Evolutionary conservation across 2,888 invertebrate genomes (phyloP).

Genomic region (Dorcus hopei): DNA sequence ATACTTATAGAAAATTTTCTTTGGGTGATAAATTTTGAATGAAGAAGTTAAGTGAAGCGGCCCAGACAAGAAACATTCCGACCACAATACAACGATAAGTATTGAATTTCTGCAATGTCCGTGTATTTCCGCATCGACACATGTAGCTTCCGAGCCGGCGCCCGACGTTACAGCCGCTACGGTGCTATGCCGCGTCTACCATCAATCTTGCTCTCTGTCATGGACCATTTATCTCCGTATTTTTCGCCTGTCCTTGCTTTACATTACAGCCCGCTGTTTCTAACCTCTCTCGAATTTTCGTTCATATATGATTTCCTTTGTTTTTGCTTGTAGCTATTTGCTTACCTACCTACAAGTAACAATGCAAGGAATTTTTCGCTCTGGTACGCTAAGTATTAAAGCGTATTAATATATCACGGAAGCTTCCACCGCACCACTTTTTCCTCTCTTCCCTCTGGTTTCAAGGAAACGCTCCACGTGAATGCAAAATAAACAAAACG

Average conservation of each 20-base stretch:
- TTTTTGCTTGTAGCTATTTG: slow-evolving; percentile 15
- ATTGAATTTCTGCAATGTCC: slow-evolving; percentile 37
- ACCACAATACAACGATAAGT: slow-evolving; percentile 27
- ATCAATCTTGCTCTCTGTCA: slow-evolving; percentile 49
- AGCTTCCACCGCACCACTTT: neutral
- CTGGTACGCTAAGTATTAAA: neutral
- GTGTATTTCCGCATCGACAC: slow-evolving; percentile 43
- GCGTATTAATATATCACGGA: neutral
- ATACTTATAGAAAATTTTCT: no score
- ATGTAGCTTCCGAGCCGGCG: slow-evolving; percentile 43
- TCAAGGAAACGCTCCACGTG: no score
- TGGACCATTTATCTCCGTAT: slow-evolving; percentile 49
- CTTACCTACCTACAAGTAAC: slow-evolving; percentile 13
- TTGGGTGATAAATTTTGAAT: no score
- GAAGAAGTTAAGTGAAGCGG: no score
- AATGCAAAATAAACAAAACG: no score
- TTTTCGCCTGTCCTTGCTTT: slow-evolving; percentile 43
- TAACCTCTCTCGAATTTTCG: slow-evolving; percentile 15
- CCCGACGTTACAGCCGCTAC: slow-evolving; percentile 12
- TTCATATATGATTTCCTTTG: slow-evolving; percentile 20
- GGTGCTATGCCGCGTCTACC: slow-evolving; percentile 27
- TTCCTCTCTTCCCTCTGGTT: no score
- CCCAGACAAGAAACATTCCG: no score
- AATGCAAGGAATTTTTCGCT: slow-evolving; percentile 12
- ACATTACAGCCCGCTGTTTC: slow-evolving; percentile 33